These are phyloP conservation scores for Cuculus canorus DNA, from an alignment of 2,797 vertebrate genomes.

Conservation along the genomic window DNA sequence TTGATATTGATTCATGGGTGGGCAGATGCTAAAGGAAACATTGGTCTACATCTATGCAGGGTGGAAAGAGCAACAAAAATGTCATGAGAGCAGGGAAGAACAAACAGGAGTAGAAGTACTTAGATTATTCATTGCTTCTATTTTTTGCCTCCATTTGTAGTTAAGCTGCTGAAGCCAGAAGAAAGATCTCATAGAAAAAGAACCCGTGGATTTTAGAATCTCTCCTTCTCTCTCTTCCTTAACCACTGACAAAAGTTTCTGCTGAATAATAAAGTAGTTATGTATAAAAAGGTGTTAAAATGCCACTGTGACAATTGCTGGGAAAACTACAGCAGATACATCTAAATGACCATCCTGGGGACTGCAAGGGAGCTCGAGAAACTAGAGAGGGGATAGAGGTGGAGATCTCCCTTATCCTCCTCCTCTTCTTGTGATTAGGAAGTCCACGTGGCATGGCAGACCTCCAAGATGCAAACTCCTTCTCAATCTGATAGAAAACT, in stretches of 20 bases:
- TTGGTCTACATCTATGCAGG: background rate
- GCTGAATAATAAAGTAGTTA: background rate
- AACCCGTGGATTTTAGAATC: background rate
- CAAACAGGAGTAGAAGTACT: background rate
- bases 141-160: background rate
- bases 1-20: background rate
- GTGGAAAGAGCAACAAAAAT: background rate
- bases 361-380: background rate
- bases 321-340: background rate
- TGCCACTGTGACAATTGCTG: background rate
- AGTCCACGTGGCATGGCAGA: background rate
- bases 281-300: background rate
- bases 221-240: background rate
- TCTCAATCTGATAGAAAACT: background rate
- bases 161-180: background rate
- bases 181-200: background rate
- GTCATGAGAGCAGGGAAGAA: background rate
- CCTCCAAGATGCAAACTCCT: background rate
- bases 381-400: background rate
- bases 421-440: background rate
- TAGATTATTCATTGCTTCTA: background rate
- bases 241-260: background rate
- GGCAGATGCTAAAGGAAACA: background rate
- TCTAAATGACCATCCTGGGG: background rate
- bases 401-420: background rate